Percentiles rank a stretch among this genome's conserved stretches.
Conservation (phyloP, 2,888 invertebrate genomes). For the Phyllotreta striolata region DNA sequence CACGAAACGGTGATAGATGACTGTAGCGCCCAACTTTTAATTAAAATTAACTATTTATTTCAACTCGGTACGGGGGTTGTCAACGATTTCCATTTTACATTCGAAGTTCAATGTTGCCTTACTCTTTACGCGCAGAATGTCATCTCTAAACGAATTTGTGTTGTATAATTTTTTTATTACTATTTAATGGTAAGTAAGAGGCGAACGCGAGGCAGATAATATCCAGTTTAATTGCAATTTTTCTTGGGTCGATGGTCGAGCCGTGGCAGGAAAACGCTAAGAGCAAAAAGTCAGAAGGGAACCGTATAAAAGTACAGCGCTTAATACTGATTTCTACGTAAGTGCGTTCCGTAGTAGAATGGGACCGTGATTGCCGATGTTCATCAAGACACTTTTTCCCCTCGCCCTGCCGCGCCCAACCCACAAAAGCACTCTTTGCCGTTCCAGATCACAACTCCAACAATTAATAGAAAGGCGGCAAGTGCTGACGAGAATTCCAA, state of each 20-base stretch:
- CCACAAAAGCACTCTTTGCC: conserved; percentile 50
- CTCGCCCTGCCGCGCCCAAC: conserved; percentile 34
- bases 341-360: conserved; percentile 59
- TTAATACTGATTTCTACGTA: conserved; percentile 58
- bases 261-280: background rate
- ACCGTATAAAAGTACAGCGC: conserved; percentile 40
- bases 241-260: too few species aligned
- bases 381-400: conserved; percentile 59
- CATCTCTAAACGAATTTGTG: too few species aligned
- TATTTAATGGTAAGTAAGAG: background rate
- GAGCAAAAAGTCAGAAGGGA: conserved; percentile 18
- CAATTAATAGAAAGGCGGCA: conserved; percentile 61
- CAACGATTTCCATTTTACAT: conserved; percentile 42
- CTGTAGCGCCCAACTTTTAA: conserved; percentile 62
- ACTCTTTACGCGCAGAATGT: too few species aligned
- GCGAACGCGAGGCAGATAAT: too few species aligned
- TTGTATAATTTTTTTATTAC: background rate
- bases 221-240: too few species aligned
- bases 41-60: conserved; percentile 64
- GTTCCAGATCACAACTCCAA: conserved; percentile 59
- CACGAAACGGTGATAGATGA: conserved; percentile 62
- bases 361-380: conserved; percentile 60
- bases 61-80: conserved; percentile 56
- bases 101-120: too few species aligned
- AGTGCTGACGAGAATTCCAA: conserved; percentile 60